These are phyloP conservation scores for Asteroscopus sphinx DNA, from an alignment of 2,888 invertebrate species.

Conservation along the genomic window DNA sequence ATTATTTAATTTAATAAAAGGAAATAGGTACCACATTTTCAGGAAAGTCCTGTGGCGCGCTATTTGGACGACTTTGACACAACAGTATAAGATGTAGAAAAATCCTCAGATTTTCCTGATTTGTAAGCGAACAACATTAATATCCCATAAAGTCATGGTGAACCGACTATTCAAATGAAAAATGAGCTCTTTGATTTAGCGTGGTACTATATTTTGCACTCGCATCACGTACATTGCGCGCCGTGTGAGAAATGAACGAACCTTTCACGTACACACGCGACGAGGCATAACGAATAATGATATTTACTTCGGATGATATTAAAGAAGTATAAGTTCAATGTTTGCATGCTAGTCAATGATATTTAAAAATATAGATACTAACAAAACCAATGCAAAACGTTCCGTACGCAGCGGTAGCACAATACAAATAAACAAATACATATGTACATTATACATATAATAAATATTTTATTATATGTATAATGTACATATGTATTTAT, in stretches of 20 bases:
- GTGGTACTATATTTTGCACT: conserved; percentile 52
- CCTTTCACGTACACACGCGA: conserved; percentile 56
- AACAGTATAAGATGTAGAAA: not conserved
- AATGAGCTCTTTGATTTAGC: conserved; percentile 61
- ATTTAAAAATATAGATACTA: too few relatives aligned
- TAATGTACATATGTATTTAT: too few relatives aligned
- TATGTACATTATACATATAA: too few relatives aligned
- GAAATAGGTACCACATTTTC: too few relatives aligned
- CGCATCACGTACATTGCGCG: conserved; percentile 64
- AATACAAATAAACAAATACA: too few relatives aligned
- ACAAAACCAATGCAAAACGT: too few relatives aligned
- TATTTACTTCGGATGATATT: conserved; percentile 21
- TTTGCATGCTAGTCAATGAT: not conserved
- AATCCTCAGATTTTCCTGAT: conserved; percentile 2
- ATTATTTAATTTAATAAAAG: too few relatives aligned
- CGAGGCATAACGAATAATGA: conserved; percentile 44
- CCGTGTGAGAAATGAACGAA: conserved; percentile 60
- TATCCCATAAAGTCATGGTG: conserved; percentile 39
- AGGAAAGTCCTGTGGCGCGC: too few relatives aligned
- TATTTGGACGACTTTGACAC: too few relatives aligned
- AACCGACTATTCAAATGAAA: conserved; percentile 57
- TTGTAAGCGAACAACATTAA: conserved; percentile 42
- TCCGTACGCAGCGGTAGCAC: too few relatives aligned
- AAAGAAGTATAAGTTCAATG: not conserved
- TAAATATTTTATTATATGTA: too few relatives aligned